These are phyloP conservation scores for Arctocebus calabarensis DNA, from an alignment of 2,797 vertebrate genomes.

Conservation along the genomic window DNA sequence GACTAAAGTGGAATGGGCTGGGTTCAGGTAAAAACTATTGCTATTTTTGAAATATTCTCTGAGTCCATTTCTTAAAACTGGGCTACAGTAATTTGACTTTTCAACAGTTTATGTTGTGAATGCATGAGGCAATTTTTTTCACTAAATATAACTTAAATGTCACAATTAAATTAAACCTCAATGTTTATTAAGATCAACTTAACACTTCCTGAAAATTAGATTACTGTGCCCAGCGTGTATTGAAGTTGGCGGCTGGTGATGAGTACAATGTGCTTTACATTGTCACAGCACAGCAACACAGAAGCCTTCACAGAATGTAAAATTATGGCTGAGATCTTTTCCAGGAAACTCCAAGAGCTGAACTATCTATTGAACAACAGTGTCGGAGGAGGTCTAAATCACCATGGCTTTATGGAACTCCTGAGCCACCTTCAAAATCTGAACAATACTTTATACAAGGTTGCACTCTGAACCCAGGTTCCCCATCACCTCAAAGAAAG, in stretches of 20 bases:
- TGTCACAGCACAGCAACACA: background rate
- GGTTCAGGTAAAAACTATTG: background rate
- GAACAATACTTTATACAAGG: background rate
- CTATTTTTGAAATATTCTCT: constrained; percentile 42
- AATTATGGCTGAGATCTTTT: constrained; percentile 36
- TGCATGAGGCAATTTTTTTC: constrained; percentile 31
- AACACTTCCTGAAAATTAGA: constrained; percentile 43
- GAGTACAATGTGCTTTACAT: background rate
- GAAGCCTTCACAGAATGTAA: background rate
- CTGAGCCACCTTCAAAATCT: background rate
- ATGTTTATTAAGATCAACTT: constrained; percentile 66
- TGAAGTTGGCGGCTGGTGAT: constrained; percentile 54
- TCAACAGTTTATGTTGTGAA: constrained; percentile 27
- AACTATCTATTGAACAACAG: background rate
- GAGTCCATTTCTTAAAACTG: constrained; percentile 1
- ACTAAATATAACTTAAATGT: constrained; percentile 56
- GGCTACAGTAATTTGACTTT: constrained; percentile 37
- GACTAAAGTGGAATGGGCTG: background rate
- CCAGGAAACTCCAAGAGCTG: background rate
- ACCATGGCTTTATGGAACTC: background rate
- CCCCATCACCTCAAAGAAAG: background rate
- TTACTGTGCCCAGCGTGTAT: background rate
- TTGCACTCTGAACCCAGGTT: background rate
- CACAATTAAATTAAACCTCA: constrained; percentile 70
- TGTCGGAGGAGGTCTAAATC: background rate